Conservation (phyloP, 2,113 vertebrate genomes). For the Thermophis baileyi region DNA sequence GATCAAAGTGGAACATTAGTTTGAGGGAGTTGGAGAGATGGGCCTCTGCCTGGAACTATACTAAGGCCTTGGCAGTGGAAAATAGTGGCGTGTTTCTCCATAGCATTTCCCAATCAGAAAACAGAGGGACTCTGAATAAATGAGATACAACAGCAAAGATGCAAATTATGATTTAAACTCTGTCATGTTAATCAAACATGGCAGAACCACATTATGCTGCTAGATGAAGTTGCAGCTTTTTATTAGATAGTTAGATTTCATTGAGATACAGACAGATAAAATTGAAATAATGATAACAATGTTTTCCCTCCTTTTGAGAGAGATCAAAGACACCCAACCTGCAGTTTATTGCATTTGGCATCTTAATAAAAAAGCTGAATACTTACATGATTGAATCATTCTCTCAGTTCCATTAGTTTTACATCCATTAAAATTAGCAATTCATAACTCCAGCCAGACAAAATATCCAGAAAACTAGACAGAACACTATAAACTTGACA, state of each 20-base stretch:
- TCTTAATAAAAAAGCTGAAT: slow-evolving; percentile 52
- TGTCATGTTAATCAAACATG: slow-evolving; percentile 51
- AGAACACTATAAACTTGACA: slow-evolving; percentile 33
- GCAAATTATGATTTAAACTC: slow-evolving; percentile 53
- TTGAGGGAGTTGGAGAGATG: background rate
- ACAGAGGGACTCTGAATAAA: slow-evolving; percentile 38
- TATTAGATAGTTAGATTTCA: slow-evolving; percentile 53
- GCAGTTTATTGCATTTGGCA: slow-evolving; percentile 47
- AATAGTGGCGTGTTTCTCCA: background rate
- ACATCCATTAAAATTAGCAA: slow-evolving; percentile 51
- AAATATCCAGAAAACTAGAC: slow-evolving; percentile 41
- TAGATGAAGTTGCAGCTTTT: slow-evolving; percentile 53
- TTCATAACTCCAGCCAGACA: slow-evolving; percentile 43
- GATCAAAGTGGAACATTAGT: background rate
- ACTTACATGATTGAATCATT: slow-evolving; percentile 47
- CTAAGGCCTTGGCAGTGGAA: background rate
- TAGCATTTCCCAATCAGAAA: slow-evolving; percentile 21
- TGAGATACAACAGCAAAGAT: slow-evolving; percentile 27
- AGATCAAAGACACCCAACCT: slow-evolving; percentile 47
- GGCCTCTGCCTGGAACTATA: background rate
- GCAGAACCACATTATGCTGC: slow-evolving; percentile 40
- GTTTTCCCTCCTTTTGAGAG: slow-evolving; percentile 43
- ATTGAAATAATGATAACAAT: slow-evolving; percentile 49
- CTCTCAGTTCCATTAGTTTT: slow-evolving; percentile 25
- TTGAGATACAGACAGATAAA: slow-evolving; percentile 38